Evolutionary conservation across 2,113 vertebrate genomes (phyloP).

Genomic region (Mastomys natalensis): DNA sequence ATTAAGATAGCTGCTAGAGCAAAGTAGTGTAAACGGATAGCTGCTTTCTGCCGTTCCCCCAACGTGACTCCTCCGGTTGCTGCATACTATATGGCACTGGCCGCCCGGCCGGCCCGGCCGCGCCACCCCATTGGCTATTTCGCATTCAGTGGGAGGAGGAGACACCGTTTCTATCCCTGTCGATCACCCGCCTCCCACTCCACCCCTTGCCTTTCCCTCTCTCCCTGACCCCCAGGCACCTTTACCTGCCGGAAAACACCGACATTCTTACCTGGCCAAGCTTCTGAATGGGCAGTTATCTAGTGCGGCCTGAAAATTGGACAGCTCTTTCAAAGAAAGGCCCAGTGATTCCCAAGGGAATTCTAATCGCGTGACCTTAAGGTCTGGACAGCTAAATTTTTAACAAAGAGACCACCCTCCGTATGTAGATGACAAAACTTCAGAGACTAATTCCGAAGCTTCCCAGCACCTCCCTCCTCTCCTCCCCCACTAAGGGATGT

Average conservation of each 20-base stretch:
- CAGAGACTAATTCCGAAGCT: not conserved
- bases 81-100: constrained; percentile 86
- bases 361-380: constrained; percentile 60
- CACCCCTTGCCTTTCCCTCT: constrained; percentile 41
- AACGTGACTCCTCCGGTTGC: constrained; percentile 86
- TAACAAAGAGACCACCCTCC: constrained; percentile 68
- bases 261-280: constrained; percentile 71
- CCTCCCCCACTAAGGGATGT: not conserved
- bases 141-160: constrained; percentile 79
- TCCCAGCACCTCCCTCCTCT: not conserved
- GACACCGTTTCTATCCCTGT: constrained; percentile 80
- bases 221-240: constrained; percentile 69
- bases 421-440: constrained; percentile 50
- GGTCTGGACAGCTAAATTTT: constrained; percentile 33
- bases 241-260: constrained; percentile 83
- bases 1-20: constrained; percentile 95
- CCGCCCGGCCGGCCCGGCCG: constrained; percentile 80
- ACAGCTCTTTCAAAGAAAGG: constrained; percentile 65
- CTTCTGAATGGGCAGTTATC: constrained; percentile 64
- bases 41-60: constrained; percentile 87
- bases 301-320: constrained; percentile 68
- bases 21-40: constrained; percentile 91
- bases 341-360: constrained; percentile 36
- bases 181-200: constrained; percentile 83
- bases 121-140: constrained; percentile 84